Base-by-base conservation (phyloP, 2,113 vertebrate species). In the Laticauda laticaudata region DNA sequence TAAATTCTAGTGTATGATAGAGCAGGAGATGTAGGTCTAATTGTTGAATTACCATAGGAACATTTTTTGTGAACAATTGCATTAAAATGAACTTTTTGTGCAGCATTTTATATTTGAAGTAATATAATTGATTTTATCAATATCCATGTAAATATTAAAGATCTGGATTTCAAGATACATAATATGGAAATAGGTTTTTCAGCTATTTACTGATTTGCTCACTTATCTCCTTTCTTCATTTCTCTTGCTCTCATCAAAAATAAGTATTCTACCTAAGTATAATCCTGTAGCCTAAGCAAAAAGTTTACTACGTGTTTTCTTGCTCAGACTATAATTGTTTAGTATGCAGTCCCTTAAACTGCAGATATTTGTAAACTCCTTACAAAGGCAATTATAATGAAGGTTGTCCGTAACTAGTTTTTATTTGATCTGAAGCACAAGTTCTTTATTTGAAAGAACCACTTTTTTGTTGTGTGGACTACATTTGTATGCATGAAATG, bases 201-300 rank as follows among this genome's bases (percentile, higher is more conserved):
- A 39, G 6, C 18, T 81, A n/a, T 39, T 81, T 39, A 20, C 20
- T 81, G 15, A 81, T 34, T 81, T 81, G 34, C 18, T 81, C 34
- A 81, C 69, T 75, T 34, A 20, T 7, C 21, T 81, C 69, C n/a
- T 39, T 81, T 20, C 2, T 81, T 81, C 34, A 43, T 43, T 81
- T 43, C 20, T 43, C 18, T 39, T 81, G 15, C 34, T 81, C 34
- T 81, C 34, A 81, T 20, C 7, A 43, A 81, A 39, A 81, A 39
- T 39, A 81, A 43, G 75, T 81, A 81, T 81, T 81, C 75, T 43
- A 81, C 75, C 39, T 95, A 94, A 94, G 89, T 7, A 91, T 94
- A 94, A 95, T 94, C 96, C 93, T 93, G 95, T 91, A 95, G 95
- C 96, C 95, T 92, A 96, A 96, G 93, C 94, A 93, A 94, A 95